Base-by-base conservation (phyloP, 2,888 invertebrate species). In the Halictus ligatus region DNA sequence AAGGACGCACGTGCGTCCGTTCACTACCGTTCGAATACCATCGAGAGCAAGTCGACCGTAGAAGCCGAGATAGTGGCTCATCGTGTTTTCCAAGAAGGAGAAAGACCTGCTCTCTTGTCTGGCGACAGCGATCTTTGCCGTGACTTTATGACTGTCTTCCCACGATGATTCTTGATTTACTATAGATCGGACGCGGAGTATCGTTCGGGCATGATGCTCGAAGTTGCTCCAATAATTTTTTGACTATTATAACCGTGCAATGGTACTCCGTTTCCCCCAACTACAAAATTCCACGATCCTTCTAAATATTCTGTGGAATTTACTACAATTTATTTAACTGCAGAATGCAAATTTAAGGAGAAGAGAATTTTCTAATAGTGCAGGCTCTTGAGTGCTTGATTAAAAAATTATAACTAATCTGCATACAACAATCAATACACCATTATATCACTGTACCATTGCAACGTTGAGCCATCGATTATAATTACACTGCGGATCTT, bases 1-100 rank as follows among this genome's bases (percentile, higher is more conserved):
- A 89, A 89, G 90, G 89, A 89, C 91, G 89, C 87, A 83, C 89
- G 83, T 87, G 89, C 80, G 85, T 82, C 83, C 89, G 87, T 87
- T 90, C 90, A 85, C 90, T 76, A 82, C 83, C 90, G 84, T 75
- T 87, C 83, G 50, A 90, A 89, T 86, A 78, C 89, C 86, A 85
- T 88, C 83, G 80, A 71, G 73, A 81, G 54, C 74, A 81, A 86
- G 74, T 78, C 83, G 75, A 72, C 73, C 85, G 73, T 83, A 84
- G 50, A 78, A 78, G 48, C 60, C 54, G 29, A 73, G 74, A 80
- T 60, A 75, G 12, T 50, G 74, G 72, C 82, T 77, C 88, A 78
- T 86, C 91, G 84, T 89, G 85, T 88, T 84, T 79, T 84, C 85
- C 83, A 43, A 80, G 75, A 83, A 80, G 48, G 69, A 77, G 78